Evolutionary conservation across 2,888 invertebrate genomes (phyloP).

Genomic region (Watsonalla cultraria): DNA sequence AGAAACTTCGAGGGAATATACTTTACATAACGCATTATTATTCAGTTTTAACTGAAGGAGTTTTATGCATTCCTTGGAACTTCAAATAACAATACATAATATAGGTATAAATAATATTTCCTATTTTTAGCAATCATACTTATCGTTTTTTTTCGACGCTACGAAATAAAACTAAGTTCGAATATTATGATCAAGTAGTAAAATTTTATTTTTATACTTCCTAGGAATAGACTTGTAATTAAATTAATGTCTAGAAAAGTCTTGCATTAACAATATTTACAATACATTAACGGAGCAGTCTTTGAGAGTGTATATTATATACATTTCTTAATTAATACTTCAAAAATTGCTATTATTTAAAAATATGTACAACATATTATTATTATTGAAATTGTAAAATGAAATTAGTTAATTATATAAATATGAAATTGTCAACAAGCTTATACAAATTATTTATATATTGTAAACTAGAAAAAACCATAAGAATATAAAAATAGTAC

Average conservation of each 20-base stretch:
- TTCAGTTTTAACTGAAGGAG: slow-evolving; percentile 93
- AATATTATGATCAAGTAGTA: neutral
- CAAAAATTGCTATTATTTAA: neutral
- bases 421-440: neutral
- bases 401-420: neutral
- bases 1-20: slow-evolving; percentile 82
- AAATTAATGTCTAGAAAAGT: neutral
- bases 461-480: slow-evolving; percentile 3
- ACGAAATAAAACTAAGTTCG: neutral
- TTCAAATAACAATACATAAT: slow-evolving; percentile 75
- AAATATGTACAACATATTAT: neutral
- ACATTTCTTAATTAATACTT: neutral
- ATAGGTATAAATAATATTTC: neutral
- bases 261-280: neutral
- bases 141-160: too few species aligned
- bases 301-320: neutral
- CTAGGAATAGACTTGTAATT: neutral
- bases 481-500: slow-evolving; percentile 17
- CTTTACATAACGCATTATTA: slow-evolving; percentile 94
- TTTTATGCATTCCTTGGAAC: slow-evolving; percentile 96
- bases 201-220: neutral
- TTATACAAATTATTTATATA: slow-evolving; percentile 2
- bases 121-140: too few species aligned
- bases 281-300: neutral
- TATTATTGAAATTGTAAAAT: neutral